These are phyloP conservation scores for Tenebrio molitor DNA, from an alignment of 1,140 invertebrate genomes.

Conservation along the genomic window DNA sequence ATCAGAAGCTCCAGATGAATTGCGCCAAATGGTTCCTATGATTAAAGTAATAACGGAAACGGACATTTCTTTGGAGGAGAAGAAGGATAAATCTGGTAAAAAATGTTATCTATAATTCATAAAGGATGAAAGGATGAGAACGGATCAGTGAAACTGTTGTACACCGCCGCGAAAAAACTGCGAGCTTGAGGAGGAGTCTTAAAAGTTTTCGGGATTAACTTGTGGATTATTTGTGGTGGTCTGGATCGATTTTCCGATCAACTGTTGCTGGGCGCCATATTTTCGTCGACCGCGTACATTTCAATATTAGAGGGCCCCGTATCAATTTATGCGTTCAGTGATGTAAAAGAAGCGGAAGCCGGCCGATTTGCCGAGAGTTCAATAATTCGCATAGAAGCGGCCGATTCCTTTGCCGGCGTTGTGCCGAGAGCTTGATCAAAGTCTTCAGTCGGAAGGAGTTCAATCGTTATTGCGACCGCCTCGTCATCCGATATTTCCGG, in stretches of 20 bases:
- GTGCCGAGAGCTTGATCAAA: constrained; percentile 52
- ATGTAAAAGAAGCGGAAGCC: constrained; percentile 44
- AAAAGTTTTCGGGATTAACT: constrained; percentile 45
- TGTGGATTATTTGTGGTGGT: constrained; percentile 21
- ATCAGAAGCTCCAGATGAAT: constrained; percentile 62
- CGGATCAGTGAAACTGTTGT: constrained; percentile 32
- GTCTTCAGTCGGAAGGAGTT: constrained; percentile 56
- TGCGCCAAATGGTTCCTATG: constrained; percentile 64
- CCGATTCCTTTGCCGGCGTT: constrained; percentile 29
- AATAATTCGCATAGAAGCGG: constrained; percentile 44
- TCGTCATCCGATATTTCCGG: constrained; percentile 58
- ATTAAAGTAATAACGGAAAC: constrained; percentile 65
- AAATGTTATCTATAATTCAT: constrained; percentile 64
- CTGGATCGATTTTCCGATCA: constrained; percentile 18
- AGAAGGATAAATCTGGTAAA: constrained; percentile 60
- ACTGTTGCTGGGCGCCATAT: constrained; percentile 29
- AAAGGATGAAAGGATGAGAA: constrained; percentile 57
- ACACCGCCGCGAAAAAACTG: constrained; percentile 6
- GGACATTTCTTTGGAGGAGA: constrained; percentile 58
- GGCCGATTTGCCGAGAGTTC: constrained; percentile 46
- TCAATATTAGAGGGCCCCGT: constrained; percentile 31
- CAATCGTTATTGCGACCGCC: constrained; percentile 57
- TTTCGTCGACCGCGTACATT: constrained; percentile 16
- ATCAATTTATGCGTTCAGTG: constrained; percentile 42
- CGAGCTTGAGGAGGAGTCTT: constrained; percentile 24